Evolutionary conservation across 2,797 vertebrate genomes (phyloP), one percentile per base, ranked within the genome.

Genomic region (Syngnathus rostellatus): DNA sequence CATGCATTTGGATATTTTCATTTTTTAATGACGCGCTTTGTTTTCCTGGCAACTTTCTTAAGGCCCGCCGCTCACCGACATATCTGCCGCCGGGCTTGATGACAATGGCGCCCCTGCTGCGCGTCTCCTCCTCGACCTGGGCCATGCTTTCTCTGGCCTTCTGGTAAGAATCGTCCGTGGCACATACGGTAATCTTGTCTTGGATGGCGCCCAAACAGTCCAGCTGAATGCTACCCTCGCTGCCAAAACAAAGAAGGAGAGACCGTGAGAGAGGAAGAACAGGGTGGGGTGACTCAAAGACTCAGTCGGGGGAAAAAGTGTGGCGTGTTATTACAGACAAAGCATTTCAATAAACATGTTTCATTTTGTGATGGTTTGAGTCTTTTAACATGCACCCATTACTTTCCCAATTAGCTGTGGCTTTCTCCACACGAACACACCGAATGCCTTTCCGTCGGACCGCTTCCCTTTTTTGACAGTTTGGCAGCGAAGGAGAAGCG

Each of bases 171-270:
- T 99, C 97, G 0, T 99, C 96, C 0, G 96, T 99, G 77, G 97
- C 97, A 2, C 95, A 95, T 74, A 99, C 94, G 0, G 96, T 98
- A 86, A 99, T 95, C 83, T 99, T 99, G 85, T 99, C 96, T 90
- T 96, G 96, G 85, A 99, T 95, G 75, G 92, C 94, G 67, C 95
- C 97, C 79, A 99, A 89, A 88, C 94, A 98, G 83, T 98, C 96
- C 91, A 99, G 86, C 71, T 96, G 94, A 82, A 95, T 89, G 71
- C 90, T 92, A 68, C 97, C 97, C 71, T 92, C 92, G 88, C 97
- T 99, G 80, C 66, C 70, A 77, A 81, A 65, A 83, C 68, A 79
- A 70, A 79, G 45, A 54, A 31, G 37, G 8, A 0, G 43, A 9
- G 60, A 62, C 60, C 21, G 41, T 62, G 40, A 62, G 60, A 62